Evolutionary conservation across 2,113 vertebrate genomes (phyloP).

Genomic region (Mohoua ochrocephala): DNA sequence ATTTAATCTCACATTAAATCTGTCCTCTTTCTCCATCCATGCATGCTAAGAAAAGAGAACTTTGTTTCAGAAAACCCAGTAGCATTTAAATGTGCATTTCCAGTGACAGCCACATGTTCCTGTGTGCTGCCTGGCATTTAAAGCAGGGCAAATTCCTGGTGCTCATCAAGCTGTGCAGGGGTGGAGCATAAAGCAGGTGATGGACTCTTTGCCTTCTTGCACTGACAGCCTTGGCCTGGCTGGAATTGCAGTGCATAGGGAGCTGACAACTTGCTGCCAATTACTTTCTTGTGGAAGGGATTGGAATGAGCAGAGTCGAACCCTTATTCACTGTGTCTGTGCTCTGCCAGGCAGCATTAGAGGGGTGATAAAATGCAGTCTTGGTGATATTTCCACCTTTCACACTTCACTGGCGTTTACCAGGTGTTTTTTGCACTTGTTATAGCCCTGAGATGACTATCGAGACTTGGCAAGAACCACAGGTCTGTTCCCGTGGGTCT

Average conservation of each 20-base stretch:
- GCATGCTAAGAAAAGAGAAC: not conserved
- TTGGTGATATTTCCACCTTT: not conserved
- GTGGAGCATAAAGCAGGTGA: not conserved
- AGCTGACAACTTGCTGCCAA: not conserved
- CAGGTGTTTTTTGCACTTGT: not conserved
- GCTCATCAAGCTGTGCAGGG: not conserved
- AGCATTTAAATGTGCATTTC: not conserved
- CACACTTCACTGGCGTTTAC: not conserved
- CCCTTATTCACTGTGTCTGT: not conserved
- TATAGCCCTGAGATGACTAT: not conserved
- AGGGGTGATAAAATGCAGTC: not conserved
- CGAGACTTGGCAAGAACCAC: not conserved
- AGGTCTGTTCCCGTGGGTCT: not conserved
- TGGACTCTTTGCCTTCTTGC: not conserved
- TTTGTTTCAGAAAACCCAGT: not conserved
- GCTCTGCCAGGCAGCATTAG: not conserved
- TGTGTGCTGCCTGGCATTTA: not conserved
- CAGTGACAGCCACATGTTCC: not conserved
- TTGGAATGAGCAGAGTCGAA: not conserved
- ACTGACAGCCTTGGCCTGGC: not conserved
- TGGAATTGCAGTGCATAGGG: not conserved
- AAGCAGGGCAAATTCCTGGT: not conserved
- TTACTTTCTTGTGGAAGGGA: not conserved
- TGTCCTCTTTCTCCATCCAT: not conserved
- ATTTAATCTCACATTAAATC: not conserved